Conservation (phyloP, 2,113 vertebrate species). For the Choloepus hoffmanni region DNA sequence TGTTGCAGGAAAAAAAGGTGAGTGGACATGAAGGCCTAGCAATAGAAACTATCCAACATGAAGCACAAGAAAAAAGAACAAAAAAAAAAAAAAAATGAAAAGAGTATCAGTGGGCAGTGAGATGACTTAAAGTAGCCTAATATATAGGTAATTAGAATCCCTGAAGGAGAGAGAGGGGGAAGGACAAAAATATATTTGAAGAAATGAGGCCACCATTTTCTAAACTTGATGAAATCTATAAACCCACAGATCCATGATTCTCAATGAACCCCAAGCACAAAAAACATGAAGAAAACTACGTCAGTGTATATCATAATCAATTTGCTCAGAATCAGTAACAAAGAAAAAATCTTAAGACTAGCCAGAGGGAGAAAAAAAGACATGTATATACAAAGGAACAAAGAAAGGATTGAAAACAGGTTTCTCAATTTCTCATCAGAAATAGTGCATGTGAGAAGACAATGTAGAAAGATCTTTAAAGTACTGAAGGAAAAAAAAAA, state of each 20-base stretch:
- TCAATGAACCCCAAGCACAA: neutral
- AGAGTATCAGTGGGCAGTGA: neutral
- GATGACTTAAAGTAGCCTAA: neutral
- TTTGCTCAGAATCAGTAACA: neutral
- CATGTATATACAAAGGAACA: neutral
- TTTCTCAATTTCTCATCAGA: neutral
- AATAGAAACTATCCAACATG: neutral
- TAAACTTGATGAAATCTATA: neutral
- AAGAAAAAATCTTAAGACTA: neutral
- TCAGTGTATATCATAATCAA: neutral
- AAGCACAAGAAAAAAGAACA: neutral
- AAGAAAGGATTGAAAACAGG: neutral
- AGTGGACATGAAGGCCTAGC: neutral
- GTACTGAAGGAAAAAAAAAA: neutral
- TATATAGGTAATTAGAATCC: neutral
- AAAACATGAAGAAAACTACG: neutral
- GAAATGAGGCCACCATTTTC: neutral
- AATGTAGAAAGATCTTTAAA: neutral
- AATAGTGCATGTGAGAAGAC: neutral
- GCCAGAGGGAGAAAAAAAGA: neutral
- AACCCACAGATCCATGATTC: neutral
- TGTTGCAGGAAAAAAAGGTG: neutral
- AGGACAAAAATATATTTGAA: neutral
- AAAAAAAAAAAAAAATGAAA: too few relatives aligned
- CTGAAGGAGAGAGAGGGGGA: neutral